These are phyloP conservation scores for Hippocampus comes DNA, from an alignment of 2,113 vertebrate genomes.

Conservation along the genomic window DNA sequence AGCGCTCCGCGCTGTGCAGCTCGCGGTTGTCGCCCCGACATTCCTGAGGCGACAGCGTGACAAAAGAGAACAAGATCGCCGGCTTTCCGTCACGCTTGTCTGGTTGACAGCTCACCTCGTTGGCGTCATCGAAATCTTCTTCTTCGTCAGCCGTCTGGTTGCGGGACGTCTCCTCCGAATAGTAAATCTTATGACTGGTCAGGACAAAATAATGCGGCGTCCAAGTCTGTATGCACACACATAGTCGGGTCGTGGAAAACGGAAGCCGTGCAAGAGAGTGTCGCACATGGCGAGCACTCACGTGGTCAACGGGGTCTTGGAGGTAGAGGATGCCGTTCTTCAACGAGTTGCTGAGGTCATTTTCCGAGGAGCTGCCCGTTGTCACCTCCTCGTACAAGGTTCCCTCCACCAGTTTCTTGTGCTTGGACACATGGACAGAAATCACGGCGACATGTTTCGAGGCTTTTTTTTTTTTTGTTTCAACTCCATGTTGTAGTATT, in stretches of 20 bases:
- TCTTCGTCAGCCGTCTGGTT: constrained; percentile 88
- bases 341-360: constrained; percentile 98
- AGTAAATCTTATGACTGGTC: constrained; percentile 97
- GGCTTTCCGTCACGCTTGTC: no score
- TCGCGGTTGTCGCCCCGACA: no score
- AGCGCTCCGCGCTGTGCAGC: constrained; percentile 74
- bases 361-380: constrained; percentile 89
- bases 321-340: constrained; percentile 96
- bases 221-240: background rate
- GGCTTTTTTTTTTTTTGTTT: no score
- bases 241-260: no score
- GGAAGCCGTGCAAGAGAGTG: background rate
- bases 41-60: no score
- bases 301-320: constrained; percentile 96
- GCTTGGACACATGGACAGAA: constrained; percentile 64
- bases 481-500: no score
- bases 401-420: constrained; percentile 97
- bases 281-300: constrained; percentile 44
- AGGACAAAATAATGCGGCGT: constrained; percentile 92
- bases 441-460: no score
- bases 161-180: constrained; percentile 89
- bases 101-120: no score
- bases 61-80: no score
- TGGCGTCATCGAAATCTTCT: constrained; percentile 69
- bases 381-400: constrained; percentile 93